Base-by-base conservation (phyloP, 2,888 invertebrate species). In the Blastobasis adustella region DNA sequence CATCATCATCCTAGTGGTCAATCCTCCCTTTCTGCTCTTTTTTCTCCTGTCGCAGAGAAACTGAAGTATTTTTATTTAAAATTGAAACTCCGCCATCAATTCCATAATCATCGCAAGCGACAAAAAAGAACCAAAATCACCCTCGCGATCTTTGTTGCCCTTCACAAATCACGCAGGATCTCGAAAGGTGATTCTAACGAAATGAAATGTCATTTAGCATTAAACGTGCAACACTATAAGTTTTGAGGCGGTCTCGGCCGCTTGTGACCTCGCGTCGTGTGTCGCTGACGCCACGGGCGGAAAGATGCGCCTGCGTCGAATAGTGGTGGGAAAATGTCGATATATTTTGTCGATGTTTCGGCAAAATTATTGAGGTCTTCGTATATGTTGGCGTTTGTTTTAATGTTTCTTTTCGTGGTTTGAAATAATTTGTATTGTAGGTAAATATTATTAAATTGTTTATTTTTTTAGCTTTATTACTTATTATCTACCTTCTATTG, bases 181-280 rank as follows among this genome's bases (percentile, higher is more conserved):
- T 23, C 3, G 23, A 23, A 23, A 23, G 23, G 23, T 23, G 23
- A 23, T 23, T 23, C 23, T 23, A 23, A 23, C 23, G 23, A 41
- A 46, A 41, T 41, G 79, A 79, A 81, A 83, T 76, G 72, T 72
- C 81, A 79, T 83, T 81, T 81, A 80, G 79, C 82, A 79, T 82
- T 81, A 80, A 83, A 78, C 67, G 75, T 79, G 79, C 82, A 82
- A 79, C 76, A 77, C 82, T 82, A 82, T 82, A 84, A 81, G 82
- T 82, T 81, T 41, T 48, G 23, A 23, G 23, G 23, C 23, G 23
- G 23, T 42, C 42, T 42, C 79, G 71, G 68, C 80, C 73, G 76
- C 75, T 78, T 80, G 76, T 84, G 86, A 86, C 84, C 87, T 81
- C 83, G 79, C 80, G 82, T 81, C 78, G 79, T 79, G 82, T 81